These are phyloP conservation scores for Bombus soroeensis DNA, from an alignment of 1,140 invertebrate species.

Conservation along the genomic window DNA sequence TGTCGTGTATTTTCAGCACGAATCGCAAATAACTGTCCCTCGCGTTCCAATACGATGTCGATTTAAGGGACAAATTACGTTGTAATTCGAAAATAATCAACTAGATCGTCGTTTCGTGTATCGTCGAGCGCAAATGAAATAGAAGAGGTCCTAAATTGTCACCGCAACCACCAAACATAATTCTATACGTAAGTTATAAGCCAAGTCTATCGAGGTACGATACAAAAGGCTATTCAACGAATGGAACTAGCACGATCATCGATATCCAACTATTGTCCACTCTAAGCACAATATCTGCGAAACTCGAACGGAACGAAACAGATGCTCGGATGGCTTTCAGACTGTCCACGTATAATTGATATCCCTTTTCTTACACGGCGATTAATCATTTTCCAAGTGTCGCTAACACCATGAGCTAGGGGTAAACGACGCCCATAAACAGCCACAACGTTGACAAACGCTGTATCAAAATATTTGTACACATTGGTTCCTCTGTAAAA, in stretches of 20 bases:
- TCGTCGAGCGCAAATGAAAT: neutral
- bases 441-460: slow-evolving; percentile 19
- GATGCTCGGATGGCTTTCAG: slow-evolving; percentile 26
- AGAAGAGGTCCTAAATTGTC: neutral
- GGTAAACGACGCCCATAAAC: neutral
- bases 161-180: neutral
- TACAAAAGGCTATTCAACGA: slow-evolving; percentile 15
- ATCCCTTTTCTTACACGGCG: slow-evolving; percentile 9
- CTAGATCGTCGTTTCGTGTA: neutral
- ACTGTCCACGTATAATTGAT: slow-evolving; percentile 30
- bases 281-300: neutral
- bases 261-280: slow-evolving; percentile 21
- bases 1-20: slow-evolving; percentile 51
- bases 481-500: neutral
- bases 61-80: neutral
- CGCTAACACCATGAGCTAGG: neutral
- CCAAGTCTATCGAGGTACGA: neutral
- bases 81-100: neutral
- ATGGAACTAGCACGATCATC: slow-evolving; percentile 20
- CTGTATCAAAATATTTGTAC: slow-evolving; percentile 43
- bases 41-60: slow-evolving; percentile 12
- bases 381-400: slow-evolving; percentile 31
- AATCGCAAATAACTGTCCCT: slow-evolving; percentile 31
- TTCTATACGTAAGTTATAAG: neutral
- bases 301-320: slow-evolving; percentile 12